phyloP scores from a whole-genome alignment of 2,797 vertebrate genomes.

The Chiloscyllium punctatum region DNA sequence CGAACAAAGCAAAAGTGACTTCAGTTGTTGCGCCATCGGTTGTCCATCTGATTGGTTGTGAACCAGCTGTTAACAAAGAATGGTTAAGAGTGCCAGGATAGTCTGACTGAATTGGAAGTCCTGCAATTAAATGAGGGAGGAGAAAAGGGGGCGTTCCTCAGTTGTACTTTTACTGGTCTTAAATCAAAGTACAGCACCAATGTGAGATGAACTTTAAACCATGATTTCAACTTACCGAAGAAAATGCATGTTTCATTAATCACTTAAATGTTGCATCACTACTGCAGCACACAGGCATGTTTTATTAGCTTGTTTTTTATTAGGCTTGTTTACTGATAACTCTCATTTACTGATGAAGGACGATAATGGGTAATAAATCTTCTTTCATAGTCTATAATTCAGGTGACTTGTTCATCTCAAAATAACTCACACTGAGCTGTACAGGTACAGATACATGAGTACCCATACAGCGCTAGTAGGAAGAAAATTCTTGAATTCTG shows the following conservation, averaged over 20 bases:
- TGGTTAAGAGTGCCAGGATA: neutral
- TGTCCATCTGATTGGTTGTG: conserved; percentile 44
- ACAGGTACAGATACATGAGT: too few species aligned
- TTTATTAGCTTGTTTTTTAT: neutral
- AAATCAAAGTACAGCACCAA: neutral
- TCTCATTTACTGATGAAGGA: neutral
- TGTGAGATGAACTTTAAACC: conserved; percentile 21
- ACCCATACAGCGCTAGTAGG: too few species aligned
- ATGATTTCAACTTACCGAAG: conserved; percentile 21
- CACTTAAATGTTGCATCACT: neutral
- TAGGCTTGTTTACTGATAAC: neutral
- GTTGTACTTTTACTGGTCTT: neutral
- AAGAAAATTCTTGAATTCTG: too few species aligned
- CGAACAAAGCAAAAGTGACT: conserved; percentile 48
- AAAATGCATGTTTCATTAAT: neutral
- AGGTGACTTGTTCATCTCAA: neutral
- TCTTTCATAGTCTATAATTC: neutral
- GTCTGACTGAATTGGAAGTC: neutral
- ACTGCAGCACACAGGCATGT: neutral
- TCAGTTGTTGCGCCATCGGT: conserved; percentile 42
- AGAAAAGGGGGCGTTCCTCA: neutral
- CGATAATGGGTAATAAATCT: neutral
- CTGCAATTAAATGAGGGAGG: neutral
- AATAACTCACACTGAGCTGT: neutral
- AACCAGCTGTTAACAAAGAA: too few species aligned